These are phyloP conservation scores for Hyposmocoma kahamanoa DNA, from an alignment of 1,140 invertebrate species.

Conservation along the genomic window DNA sequence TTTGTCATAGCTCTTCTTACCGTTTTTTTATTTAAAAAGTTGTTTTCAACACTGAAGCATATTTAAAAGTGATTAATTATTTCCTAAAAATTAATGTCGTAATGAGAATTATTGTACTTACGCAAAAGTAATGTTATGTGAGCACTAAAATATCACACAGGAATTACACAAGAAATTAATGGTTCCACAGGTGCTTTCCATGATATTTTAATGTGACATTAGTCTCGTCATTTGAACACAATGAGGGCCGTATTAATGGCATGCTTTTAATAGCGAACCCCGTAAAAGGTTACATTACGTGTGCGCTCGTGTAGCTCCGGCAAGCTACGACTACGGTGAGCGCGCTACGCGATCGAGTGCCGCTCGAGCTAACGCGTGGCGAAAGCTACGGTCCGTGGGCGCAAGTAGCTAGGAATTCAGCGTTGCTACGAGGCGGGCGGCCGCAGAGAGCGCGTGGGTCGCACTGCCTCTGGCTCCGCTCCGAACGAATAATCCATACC, in stretches of 20 bases:
- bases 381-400: slow-evolving; percentile 15
- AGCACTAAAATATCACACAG: slow-evolving; percentile 21
- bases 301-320: slow-evolving; percentile 23
- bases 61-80: too few relatives aligned
- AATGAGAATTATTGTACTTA: slow-evolving; percentile 19
- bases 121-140: slow-evolving; percentile 15
- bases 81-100: too few relatives aligned
- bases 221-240: slow-evolving; percentile 47
- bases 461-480: slow-evolving; percentile 53
- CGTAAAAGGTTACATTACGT: slow-evolving; percentile 44
- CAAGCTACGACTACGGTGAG: slow-evolving; percentile 22
- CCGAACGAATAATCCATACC: slow-evolving; percentile 64
- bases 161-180: slow-evolving; percentile 38
- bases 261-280: slow-evolving; percentile 41
- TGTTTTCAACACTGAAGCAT: too few relatives aligned
- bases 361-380: too few relatives aligned
- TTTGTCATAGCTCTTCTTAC: too few relatives aligned
- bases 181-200: slow-evolving; percentile 44
- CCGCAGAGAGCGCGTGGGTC: slow-evolving; percentile 55
- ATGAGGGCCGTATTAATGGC: slow-evolving; percentile 39
- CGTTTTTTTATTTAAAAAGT: too few relatives aligned
- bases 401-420: neutral
- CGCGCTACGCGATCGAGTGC: slow-evolving; percentile 13
- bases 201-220: slow-evolving; percentile 43
- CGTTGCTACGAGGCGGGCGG: slow-evolving; percentile 28